These are phyloP conservation scores for Nematopogon swammerdamellus DNA, from an alignment of 2,888 invertebrate genomes.

Conservation along the genomic window DNA sequence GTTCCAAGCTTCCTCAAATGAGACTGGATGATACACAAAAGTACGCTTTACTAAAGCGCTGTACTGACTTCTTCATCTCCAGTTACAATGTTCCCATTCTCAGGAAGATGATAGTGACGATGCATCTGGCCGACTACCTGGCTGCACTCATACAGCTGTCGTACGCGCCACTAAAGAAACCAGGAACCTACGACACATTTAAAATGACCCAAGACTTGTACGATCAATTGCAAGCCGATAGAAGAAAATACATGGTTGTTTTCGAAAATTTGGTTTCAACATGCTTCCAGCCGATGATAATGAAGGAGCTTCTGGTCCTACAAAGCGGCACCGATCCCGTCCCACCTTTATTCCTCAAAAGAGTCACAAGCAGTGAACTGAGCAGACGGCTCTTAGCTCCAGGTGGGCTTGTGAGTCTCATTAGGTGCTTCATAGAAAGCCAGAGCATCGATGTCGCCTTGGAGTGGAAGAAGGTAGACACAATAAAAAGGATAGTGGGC, in stretches of 20 bases:
- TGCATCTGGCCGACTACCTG: constrained; percentile 59
- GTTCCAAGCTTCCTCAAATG: constrained; percentile 25
- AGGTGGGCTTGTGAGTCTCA: constrained; percentile 63
- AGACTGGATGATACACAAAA: constrained; percentile 41
- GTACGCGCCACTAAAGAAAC: constrained; percentile 63
- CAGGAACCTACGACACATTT: constrained; percentile 36
- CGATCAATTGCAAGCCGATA: constrained; percentile 44
- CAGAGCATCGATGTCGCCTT: constrained; percentile 51
- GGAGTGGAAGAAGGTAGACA: constrained; percentile 66
- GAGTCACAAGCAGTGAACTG: constrained; percentile 57
- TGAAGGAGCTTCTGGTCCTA: constrained; percentile 68
- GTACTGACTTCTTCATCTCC: constrained; percentile 44
- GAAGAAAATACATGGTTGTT: constrained; percentile 40
- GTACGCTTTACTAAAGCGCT: constrained; percentile 46
- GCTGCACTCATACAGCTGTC: constrained; percentile 67
- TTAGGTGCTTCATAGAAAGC: constrained; percentile 62
- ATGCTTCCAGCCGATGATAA: constrained; percentile 59
- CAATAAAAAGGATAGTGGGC: constrained; percentile 62
- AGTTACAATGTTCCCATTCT: constrained; percentile 49
- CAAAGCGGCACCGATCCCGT: constrained; percentile 47
- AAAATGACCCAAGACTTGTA: constrained; percentile 58
- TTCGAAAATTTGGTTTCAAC: constrained; percentile 51
- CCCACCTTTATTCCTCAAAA: constrained; percentile 62
- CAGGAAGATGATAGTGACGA: constrained; percentile 51
- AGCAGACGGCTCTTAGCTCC: constrained; percentile 55